Conservation (phyloP, 1,140 invertebrate species). For the Ostrea edulis region DNA sequence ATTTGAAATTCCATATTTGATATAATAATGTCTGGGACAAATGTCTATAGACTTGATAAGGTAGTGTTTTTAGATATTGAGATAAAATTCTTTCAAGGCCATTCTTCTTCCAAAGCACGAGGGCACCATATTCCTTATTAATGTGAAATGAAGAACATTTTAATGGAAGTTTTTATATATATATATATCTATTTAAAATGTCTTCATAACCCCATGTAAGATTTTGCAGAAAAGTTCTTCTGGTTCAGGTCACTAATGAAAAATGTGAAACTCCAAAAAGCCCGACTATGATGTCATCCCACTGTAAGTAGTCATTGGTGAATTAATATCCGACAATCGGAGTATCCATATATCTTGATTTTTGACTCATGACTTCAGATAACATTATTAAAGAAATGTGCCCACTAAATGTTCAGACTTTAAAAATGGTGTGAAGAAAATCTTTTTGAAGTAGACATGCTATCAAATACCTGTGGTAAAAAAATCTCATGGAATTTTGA, state of each 20-base stretch:
- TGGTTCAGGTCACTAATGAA: background rate
- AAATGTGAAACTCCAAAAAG: too few species aligned
- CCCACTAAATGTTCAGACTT: conserved; percentile 6
- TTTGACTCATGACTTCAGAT: background rate
- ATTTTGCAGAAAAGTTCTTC: background rate
- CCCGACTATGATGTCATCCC: too few species aligned
- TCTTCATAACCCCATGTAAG: too few species aligned
- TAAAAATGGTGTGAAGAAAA: background rate
- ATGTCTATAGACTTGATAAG: too few species aligned
- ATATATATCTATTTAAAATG: too few species aligned
- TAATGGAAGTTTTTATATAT: background rate
- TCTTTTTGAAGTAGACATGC: conserved; percentile 3
- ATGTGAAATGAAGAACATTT: background rate
- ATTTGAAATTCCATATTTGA: background rate
- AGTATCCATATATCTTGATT: background rate
- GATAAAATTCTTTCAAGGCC: conserved; percentile 32
- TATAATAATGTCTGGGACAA: background rate
- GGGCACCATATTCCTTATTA: background rate
- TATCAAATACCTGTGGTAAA: background rate
- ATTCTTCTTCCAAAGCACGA: background rate
- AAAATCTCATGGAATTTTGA: background rate
- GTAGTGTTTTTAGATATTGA: background rate
- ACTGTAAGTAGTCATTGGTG: background rate
- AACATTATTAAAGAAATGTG: background rate
- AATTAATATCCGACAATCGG: background rate